Evolutionary conservation across 2,888 invertebrate genomes (phyloP).

Genomic region (Macrophya alboannulata): DNA sequence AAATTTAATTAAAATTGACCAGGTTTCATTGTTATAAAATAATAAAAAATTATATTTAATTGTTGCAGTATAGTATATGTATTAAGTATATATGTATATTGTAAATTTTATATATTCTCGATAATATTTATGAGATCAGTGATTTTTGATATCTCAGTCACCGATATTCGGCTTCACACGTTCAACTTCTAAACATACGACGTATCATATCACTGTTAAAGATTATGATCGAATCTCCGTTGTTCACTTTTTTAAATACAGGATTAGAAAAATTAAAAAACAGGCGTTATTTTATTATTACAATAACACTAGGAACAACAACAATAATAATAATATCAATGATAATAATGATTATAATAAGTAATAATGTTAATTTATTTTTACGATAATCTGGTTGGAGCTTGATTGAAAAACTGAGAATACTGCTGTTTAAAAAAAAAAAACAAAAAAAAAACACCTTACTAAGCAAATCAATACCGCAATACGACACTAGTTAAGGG

Average conservation of each 20-base stretch:
- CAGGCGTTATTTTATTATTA: constrained; percentile 18
- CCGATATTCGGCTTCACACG: constrained; percentile 4
- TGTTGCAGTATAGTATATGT: not conserved
- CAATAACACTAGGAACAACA: constrained; percentile 23
- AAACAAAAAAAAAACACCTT: constrained; percentile 39
- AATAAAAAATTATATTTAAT: constrained; percentile 6
- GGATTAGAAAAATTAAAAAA: not conserved
- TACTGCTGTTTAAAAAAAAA: not conserved
- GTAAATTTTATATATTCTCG: not conserved
- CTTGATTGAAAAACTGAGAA: not conserved
- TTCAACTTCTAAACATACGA: not conserved
- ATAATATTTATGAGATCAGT: not conserved
- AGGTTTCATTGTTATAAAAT: constrained; percentile 21
- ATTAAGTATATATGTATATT: not conserved
- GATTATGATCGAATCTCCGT: constrained; percentile 11
- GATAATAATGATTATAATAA: not conserved
- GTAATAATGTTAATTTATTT: constrained; percentile 7
- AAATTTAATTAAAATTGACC: constrained; percentile 41
- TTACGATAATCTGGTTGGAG: not conserved
- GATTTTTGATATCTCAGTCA: constrained; percentile 10
- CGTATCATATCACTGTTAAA: constrained; percentile 23
- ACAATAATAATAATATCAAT: not conserved
- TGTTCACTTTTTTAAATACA: constrained; percentile 34
- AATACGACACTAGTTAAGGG: constrained; percentile 34
- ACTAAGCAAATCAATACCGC: constrained; percentile 57